These are phyloP conservation scores for Pyrgus malvae DNA, from an alignment of 2,888 invertebrate species.

Conservation along the genomic window DNA sequence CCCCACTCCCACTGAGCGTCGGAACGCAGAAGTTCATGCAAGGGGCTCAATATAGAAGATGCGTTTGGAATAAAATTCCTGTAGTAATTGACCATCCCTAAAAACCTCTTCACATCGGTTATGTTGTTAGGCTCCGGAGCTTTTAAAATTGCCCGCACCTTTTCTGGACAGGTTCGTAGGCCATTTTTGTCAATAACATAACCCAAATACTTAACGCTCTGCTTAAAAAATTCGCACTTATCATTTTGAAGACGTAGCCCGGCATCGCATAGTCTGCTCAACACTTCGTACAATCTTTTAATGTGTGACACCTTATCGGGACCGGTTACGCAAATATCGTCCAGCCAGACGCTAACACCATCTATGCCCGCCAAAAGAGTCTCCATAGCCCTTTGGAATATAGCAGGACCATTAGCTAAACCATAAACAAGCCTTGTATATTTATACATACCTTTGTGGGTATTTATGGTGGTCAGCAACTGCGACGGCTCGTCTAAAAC, in stretches of 20 bases:
- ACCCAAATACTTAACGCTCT: conserved; percentile 2
- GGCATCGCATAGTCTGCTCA: neutral
- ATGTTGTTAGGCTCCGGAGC: conserved; percentile 27
- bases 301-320: conserved; percentile 18
- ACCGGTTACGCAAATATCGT: conserved; percentile 30
- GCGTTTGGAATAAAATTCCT: conserved; percentile 38
- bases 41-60: conserved; percentile 30
- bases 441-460: conserved; percentile 29
- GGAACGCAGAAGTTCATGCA: conserved; percentile 27
- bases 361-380: conserved; percentile 30
- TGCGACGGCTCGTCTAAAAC: conserved; percentile 19
- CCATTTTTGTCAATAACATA: neutral
- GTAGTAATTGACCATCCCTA: conserved; percentile 39
- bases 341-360: conserved; percentile 31
- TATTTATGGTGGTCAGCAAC: conserved; percentile 17
- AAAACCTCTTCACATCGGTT: conserved; percentile 33
- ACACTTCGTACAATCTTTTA: neutral
- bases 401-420: conserved; percentile 31
- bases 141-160: neutral
- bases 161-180: neutral
- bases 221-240: conserved; percentile 7
- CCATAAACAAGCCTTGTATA: conserved; percentile 35
- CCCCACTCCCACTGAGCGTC: too few species aligned
- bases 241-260: neutral
- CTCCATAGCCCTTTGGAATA: conserved; percentile 35